A percentile compares a stretch with the other conserved stretches of the same genome.
These are phyloP conservation scores for Orchesella flavescens DNA, from an alignment of 2,888 invertebrate genomes.

Conservation along the genomic window DNA sequence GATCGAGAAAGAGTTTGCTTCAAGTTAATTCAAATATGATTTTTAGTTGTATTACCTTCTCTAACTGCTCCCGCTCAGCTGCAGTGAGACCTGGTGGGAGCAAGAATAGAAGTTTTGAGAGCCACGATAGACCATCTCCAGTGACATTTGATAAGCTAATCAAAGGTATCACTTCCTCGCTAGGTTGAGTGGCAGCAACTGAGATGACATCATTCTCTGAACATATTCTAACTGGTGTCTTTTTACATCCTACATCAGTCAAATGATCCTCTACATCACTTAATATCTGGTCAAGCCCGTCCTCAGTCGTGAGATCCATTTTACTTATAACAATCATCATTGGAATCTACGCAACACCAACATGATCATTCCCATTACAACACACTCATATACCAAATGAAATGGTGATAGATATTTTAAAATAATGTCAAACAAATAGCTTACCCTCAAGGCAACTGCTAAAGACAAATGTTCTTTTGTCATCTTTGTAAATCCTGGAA, in stretches of 20 bases:
- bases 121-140: slow-evolving; percentile 86
- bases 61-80: slow-evolving; percentile 82
- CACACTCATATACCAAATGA: background rate
- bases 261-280: slow-evolving; percentile 75
- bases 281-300: slow-evolving; percentile 73
- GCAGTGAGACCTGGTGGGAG: slow-evolving; percentile 81
- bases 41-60: slow-evolving; percentile 76
- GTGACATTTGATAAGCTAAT: slow-evolving; percentile 93
- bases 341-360: slow-evolving; percentile 77
- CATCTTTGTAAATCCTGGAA: slow-evolving; percentile 86
- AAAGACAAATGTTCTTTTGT: slow-evolving; percentile 94
- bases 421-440: background rate
- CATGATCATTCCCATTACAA: slow-evolving; percentile 32
- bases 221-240: slow-evolving; percentile 80
- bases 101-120: slow-evolving; percentile 90
- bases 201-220: slow-evolving; percentile 84
- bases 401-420: background rate
- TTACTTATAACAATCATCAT: slow-evolving; percentile 96
- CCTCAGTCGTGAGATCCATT: slow-evolving; percentile 84
- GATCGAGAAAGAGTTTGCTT: no score
- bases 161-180: slow-evolving; percentile 83
- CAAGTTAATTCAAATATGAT: no score
- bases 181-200: slow-evolving; percentile 76
- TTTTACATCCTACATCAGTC: slow-evolving; percentile 71
- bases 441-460: slow-evolving; percentile 81